Percentiles rank a stretch among this genome's conserved stretches.
Conservation (phyloP, 30 jellyfish, hydroid and myxozoan species). For the Haliclystus octoradiatus region DNA sequence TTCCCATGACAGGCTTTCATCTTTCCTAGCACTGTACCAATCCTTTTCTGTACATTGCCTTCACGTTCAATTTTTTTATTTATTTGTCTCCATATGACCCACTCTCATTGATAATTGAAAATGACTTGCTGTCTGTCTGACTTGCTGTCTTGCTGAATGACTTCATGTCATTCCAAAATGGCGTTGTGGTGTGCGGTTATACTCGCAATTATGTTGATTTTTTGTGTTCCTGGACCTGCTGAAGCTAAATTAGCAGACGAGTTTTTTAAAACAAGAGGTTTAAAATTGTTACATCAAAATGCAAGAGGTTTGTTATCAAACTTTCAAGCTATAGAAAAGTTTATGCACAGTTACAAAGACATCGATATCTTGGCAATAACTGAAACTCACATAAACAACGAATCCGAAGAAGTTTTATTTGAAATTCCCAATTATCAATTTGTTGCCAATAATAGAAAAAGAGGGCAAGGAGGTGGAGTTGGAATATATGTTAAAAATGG, state of each 20-base stretch:
- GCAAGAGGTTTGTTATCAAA: background rate
- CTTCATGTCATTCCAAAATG: no score
- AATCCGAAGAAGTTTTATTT: no score
- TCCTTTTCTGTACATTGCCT: slow-evolving; percentile 1
- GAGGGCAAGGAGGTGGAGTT: background rate
- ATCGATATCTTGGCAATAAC: no score
- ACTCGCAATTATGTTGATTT: background rate
- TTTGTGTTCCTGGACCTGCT: slow-evolving; percentile 1
- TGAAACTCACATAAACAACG: no score
- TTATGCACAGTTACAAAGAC: no score
- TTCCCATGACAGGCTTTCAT: slow-evolving; percentile 1
- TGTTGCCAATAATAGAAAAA: background rate
- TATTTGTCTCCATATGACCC: background rate
- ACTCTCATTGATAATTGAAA: background rate
- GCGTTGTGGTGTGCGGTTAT: slow-evolving; percentile 3
- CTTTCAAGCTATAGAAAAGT: background rate
- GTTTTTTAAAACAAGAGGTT: no score
- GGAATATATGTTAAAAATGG: no score
- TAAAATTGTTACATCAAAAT: background rate
- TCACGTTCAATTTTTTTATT: slow-evolving; percentile 21
- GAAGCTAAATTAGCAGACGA: background rate
- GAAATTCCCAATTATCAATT: background rate
- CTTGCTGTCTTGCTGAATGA: no score
- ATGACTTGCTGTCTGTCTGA: background rate
- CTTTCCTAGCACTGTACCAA: slow-evolving; percentile 22